A percentile compares a stretch with the other conserved stretches of the same genome.
phyloP scores from a whole-genome alignment of 2,797 vertebrate species.

The Leuciscus waleckii region DNA sequence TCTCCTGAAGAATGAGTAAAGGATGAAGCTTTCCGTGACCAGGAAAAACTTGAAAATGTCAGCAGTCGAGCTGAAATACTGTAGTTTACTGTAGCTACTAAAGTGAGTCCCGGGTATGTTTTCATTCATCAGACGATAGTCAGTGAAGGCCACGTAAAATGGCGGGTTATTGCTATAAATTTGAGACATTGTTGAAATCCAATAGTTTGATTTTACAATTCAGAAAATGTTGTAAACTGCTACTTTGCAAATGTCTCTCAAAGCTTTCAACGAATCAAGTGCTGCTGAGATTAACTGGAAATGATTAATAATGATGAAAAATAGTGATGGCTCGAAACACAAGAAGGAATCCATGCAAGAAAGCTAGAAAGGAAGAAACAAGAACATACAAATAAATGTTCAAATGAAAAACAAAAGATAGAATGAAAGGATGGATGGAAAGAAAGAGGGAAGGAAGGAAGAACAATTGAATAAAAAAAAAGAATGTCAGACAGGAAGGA shows the following conservation, averaged over 20 bases:
- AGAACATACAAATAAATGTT: neutral
- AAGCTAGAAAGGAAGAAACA: neutral
- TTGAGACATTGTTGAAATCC: neutral
- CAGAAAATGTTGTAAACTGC: neutral
- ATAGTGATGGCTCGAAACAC: neutral
- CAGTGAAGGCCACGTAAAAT: neutral
- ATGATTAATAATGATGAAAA: neutral
- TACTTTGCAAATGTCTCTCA: neutral
- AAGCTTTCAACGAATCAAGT: neutral
- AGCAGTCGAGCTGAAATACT: constrained; percentile 27
- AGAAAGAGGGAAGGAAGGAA: neutral
- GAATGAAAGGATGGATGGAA: neutral
- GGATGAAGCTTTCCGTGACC: constrained; percentile 26
- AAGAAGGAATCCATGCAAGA: neutral
- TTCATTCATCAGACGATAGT: neutral
- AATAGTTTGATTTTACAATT: constrained; percentile 23
- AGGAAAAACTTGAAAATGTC: constrained; percentile 20
- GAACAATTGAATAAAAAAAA: no score
- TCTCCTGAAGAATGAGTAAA: constrained; percentile 10
- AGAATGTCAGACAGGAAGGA: neutral
- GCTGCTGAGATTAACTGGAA: neutral
- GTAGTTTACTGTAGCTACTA: neutral
- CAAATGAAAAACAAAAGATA: neutral
- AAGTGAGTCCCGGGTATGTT: neutral
- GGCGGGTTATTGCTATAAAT: neutral